Base-by-base conservation (phyloP, 1,140 invertebrate species). In the Panonychus citri region DNA sequence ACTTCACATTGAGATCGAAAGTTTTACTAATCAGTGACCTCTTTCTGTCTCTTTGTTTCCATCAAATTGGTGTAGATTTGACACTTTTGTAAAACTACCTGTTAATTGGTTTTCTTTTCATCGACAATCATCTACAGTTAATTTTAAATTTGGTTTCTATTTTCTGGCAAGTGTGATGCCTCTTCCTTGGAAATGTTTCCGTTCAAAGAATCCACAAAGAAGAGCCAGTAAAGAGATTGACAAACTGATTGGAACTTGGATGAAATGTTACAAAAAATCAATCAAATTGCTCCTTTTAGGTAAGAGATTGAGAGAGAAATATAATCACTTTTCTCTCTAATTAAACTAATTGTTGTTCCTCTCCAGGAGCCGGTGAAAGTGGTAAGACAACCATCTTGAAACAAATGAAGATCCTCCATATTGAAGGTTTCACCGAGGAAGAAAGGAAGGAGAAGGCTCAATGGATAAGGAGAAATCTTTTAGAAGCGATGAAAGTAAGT, bases 321-420 rank as follows among this genome's bases (percentile, higher is more conserved):
- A 1, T 49, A 54, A 0, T 2, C 15, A 10, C 19, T 12, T 24
- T 27, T 54, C 40, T n/a, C 4, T 52, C 21, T 26, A 10, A 26
- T 52, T 52, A n/a, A 25, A n/a, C 7, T 17, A 52, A 12, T 1
- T 34, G 30, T 34, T 34, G 5, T 34, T 34, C 1, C 21, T 7
- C 15, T 19, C 43, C 17, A 63, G 72, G 72, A 15, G 69, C 72
- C 21, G 72, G 72, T 48, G 72, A 74, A 59, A 73, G 72, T 13
- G 72, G 72, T 13, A 85, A 85, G 66, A 81, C 80, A 0, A 85
- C 82, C 0, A 82, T 85, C 42, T 76, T 84, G 17, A 83, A 84
- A 64, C 82, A 85, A 68, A 84, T 85, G 82, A 81, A 79, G 66
- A 82, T 83, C 61, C 67, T 83, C 46, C 80, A 83, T 62, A 75